Base-by-base conservation (phyloP, 2,113 vertebrate genomes). In the Pseudopipra pipra region DNA sequence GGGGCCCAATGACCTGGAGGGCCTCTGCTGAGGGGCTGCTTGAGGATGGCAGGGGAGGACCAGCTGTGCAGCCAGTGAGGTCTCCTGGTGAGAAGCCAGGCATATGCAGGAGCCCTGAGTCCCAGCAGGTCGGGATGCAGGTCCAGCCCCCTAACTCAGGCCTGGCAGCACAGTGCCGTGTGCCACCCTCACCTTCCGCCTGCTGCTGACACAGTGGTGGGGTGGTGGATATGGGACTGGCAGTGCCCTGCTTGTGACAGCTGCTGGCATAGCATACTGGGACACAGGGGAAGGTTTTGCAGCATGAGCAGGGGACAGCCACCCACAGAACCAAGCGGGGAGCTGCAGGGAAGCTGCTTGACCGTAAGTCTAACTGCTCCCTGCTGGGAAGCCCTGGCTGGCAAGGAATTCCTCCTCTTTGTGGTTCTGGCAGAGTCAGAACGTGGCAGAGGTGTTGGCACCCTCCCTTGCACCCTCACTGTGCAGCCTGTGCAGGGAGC, bases 141-240 rank as follows among this genome's bases (percentile, higher is more conserved):
- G n/a, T 37, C 47, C 61, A 82, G 28, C 4, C 2, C 22, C 30
- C 25, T 0, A 0, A 1, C 4, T 39, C 35, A 39, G n/a, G 33
- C 4, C 18, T 12, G 9, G 31, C 31, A 55, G 44, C 27, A 6
- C 0, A 6, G 35, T 4, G 13, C 44, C 41, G 8, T 6, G 43
- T n/a, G 8, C 54, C 37, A 70, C 31, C 14, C 13, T 74, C 44
- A 39, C 19, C n/a, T 63, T 5, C 72, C 8, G 27, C 41, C 35
- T 37, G 15, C 72, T 56, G 22, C 63, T 43, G 72, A 25, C 12
- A 55, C 87, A 76, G 7, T 35, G 41, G 30, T 62, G n/a, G n/a
- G 25, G 18, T 19, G 47, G 63, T 49, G 79, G 22, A 35, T 54
- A 49, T 1, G 9, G 46, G 46, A n/a, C 47, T 2, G 6, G 46